Evolutionary conservation across 2,113 vertebrate genomes (phyloP), one percentile per base, ranked within the genome.

Genomic region (Bubalus kerabau): DNA sequence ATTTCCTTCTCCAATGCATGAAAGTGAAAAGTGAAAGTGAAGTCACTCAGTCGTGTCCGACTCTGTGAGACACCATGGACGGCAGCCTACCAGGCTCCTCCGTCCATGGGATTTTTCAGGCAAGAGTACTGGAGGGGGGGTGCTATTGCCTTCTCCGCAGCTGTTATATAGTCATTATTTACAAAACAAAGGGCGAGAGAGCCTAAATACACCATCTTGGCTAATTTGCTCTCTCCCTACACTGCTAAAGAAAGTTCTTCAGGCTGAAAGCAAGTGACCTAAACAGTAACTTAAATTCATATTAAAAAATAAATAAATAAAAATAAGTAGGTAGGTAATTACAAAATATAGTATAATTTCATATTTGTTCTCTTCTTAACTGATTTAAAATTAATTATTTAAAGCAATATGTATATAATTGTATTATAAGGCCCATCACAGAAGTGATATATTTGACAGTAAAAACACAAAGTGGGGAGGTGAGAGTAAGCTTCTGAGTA

Each of bases 21-120:
- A 32, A 62, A 62, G 28, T 32, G 60, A 62, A 32, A 16, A 15
- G 28, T 62, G 60, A 62, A 15, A 15, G 30, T 32, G 60, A 62
- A 62, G 5, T 62, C 28, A 0, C 13, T 30, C 60, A 62, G 60
- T 62, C 6, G 0, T 32, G 30, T 64, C 30, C 3, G 0, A 8
- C 60, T 32, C 60, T 64, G 16, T 0, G 6, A 1, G 0, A 64
- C 30, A 6, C 28, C 60, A 16, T 16, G 60, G 14, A 62, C 1
- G 0, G 30, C 28, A 62, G 28, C 28, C 60, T 3, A 32, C 28
- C 60, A 62, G 28, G 6, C 1, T 62, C 60, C 60, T 32, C 60
- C 0, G 0, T 62, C 5, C 60, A 7, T 62, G 60, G 28, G 6
- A 16, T 7, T 62, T 62, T 62, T 30, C 60, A 32, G 60, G 60